Base-by-base conservation (phyloP, 2,888 invertebrate species). In the Drosophila bunnanda region DNA sequence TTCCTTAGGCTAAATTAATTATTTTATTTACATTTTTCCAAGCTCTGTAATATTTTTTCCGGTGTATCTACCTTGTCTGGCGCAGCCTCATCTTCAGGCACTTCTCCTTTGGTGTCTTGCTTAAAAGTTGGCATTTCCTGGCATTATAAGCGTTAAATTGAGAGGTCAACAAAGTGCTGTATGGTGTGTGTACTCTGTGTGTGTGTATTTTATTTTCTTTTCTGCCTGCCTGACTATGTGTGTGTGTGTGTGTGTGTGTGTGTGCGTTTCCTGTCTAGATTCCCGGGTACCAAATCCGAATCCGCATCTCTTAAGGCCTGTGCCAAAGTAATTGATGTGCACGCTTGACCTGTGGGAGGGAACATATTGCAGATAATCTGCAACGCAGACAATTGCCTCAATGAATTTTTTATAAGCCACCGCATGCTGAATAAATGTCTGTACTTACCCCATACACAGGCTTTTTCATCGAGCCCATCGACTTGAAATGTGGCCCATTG, bases 291-390 rank as follows among this genome's bases (percentile, higher is more conserved):
- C 48, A 17, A 50, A 50, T 50, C 75, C 54, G 66, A 48, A 73
- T 50, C 75, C 54, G 64, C 34, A 73, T 71, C 69, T 59, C 73
- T 85, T 77, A 79, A 32, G 77, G 82, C 85, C 88, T 90, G 90
- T 90, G 90, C 91, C 91, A 91, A 91, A 87, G 89, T 91, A 91
- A 91, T 91, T 91, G 90, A 91, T 91, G 91, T 90, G 90, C 85
- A 88, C 86, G 89, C 83, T 90, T 91, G 90, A 91, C 91, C 90
- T 90, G 90, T 90, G 86, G 90, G 90, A 91, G 90, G 89, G 88
- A 90, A 88, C 86, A 88, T 89, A 89, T 91, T 89, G 90, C 89
- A 90, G 90, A 90, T 90, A 90, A 90, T 90, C 90, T 90, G 76
- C 88, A 86, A 85, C 85, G 80, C 87, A 90, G 90, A 90, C 90